Percentiles rank a stretch among this genome's conserved stretches.
Evolutionary conservation across 2,113 vertebrate species (phyloP).

Genomic region (Platysteira castanea): DNA sequence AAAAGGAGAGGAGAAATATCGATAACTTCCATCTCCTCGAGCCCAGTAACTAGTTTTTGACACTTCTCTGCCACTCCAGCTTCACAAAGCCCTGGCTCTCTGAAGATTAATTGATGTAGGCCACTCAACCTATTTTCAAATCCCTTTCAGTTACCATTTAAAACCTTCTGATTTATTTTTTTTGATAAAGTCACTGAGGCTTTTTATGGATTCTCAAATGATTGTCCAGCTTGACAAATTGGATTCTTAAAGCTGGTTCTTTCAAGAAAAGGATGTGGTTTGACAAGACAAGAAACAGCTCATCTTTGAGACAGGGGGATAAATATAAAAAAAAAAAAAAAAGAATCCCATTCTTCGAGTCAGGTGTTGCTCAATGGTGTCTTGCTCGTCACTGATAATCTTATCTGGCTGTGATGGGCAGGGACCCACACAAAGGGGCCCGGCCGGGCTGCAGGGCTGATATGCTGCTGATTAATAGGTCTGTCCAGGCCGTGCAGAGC

Average conservation of each 20-base stretch:
- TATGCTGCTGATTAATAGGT: conserved; percentile 81
- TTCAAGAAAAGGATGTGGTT: conserved; percentile 77
- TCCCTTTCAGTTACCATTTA: conserved; percentile 70
- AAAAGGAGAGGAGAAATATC: not conserved
- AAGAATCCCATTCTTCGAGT: conserved; percentile 69
- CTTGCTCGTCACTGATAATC: conserved; percentile 85
- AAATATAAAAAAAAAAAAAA: conserved; percentile 77
- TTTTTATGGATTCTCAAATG: conserved; percentile 77
- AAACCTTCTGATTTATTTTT: conserved; percentile 76
- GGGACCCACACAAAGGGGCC: conserved; percentile 80
- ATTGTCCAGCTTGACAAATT: conserved; percentile 84
- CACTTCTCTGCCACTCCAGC: conserved; percentile 48
- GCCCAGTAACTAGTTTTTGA: conserved; percentile 38
- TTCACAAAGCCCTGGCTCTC: conserved; percentile 60
- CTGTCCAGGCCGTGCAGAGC: conserved; percentile 73
- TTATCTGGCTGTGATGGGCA: conserved; percentile 85
- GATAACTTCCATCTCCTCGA: conserved; percentile 3
- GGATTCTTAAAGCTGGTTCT: conserved; percentile 79
- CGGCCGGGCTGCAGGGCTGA: conserved; percentile 73
- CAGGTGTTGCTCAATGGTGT: conserved; percentile 75
- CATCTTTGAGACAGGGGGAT: conserved; percentile 78
- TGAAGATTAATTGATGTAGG: conserved; percentile 79
- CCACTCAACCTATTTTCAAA: conserved; percentile 72
- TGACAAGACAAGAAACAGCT: conserved; percentile 84
- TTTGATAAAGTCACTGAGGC: conserved; percentile 78